Conservation (phyloP, 35 echinoderm and acorn worm genomes). For the Holothuria glaberrima region DNA sequence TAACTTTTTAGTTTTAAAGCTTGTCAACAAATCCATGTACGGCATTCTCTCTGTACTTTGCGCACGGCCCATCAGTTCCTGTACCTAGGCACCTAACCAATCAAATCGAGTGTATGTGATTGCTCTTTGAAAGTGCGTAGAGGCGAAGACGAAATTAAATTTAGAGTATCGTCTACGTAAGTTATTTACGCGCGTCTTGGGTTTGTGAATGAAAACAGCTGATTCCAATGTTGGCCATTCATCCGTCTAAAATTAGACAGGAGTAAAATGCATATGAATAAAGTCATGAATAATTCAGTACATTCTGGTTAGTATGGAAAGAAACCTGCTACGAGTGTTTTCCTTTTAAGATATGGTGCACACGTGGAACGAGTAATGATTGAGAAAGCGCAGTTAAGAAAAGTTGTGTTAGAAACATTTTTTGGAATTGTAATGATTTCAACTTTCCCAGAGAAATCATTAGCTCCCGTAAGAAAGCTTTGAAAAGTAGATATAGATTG, state of each 20-base stretch:
- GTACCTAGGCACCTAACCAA: not conserved
- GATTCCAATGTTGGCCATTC: constrained; percentile 25
- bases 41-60: not conserved
- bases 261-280: constrained; percentile 24
- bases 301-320: not conserved
- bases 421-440: no score
- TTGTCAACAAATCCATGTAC: no score
- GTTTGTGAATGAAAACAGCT: constrained; percentile 56
- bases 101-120: not conserved
- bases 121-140: constrained; percentile 38
- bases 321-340: no score
- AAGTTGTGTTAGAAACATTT: no score
- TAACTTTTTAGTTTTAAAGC: no score
- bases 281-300: constrained; percentile 18
- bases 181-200: constrained; percentile 52
- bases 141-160: constrained; percentile 38
- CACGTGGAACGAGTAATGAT: no score
- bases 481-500: no score
- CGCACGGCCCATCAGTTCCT: constrained; percentile 18
- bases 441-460: no score
- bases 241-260: constrained; percentile 27
- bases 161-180: constrained; percentile 48
- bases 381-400: no score
- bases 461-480: no score
- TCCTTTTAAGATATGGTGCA: no score